phyloP scores from a whole-genome alignment of 1,140 invertebrate genomes.

The Neodiprion pinetum region DNA sequence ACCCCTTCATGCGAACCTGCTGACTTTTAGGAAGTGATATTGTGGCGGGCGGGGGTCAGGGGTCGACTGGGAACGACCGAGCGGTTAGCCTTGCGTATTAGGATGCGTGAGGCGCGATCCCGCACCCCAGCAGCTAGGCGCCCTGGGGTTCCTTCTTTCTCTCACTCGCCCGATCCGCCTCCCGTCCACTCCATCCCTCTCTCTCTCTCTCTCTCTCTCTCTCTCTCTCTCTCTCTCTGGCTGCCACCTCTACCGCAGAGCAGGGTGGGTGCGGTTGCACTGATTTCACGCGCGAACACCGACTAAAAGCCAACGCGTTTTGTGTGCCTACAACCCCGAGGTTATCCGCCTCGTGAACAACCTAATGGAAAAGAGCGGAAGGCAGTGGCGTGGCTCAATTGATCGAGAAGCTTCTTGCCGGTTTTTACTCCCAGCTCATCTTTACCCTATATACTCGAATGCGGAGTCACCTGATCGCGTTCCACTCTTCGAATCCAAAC shows the following conservation, averaged over 20 bases:
- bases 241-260: constrained; percentile 10
- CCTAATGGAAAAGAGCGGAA: neutral
- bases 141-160: neutral
- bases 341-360: constrained; percentile 6
- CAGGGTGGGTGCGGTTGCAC: constrained; percentile 10
- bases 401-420: constrained; percentile 14
- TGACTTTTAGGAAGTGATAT: no score
- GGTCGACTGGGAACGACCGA: no score
- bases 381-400: neutral
- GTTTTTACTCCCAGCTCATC: constrained; percentile 18
- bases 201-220: constrained; percentile 16
- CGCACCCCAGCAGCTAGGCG: no score
- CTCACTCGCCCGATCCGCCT: constrained; percentile 20
- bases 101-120: no score
- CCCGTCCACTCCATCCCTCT: neutral
- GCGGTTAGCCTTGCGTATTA: no score
- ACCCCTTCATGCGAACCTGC: no score
- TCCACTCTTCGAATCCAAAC: no score
- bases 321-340: neutral
- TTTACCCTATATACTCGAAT: constrained; percentile 16
- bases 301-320: neutral
- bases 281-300: constrained; percentile 4
- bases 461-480: no score
- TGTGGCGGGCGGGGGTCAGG: no score
- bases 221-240: constrained; percentile 8